Conservation (phyloP, 2,888 invertebrate genomes). For the Chouioia cunea region DNA sequence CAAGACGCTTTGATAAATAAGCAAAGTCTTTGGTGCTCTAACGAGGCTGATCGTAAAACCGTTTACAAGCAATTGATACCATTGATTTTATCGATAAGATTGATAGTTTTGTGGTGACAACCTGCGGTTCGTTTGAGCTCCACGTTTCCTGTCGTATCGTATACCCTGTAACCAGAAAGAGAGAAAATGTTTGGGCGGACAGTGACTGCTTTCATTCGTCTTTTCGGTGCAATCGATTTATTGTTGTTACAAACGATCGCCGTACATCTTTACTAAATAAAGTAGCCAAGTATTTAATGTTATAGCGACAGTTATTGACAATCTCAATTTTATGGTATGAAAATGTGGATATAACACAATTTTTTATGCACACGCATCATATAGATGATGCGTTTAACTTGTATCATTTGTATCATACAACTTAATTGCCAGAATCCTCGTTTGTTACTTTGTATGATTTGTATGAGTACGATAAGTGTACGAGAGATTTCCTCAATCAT, state of each 20-base stretch:
- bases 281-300: no score
- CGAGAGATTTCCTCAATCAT: slow-evolving; percentile 60
- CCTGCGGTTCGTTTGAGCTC: slow-evolving; percentile 19
- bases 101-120: slow-evolving; percentile 49
- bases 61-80: slow-evolving; percentile 53
- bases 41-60: slow-evolving; percentile 43
- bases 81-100: slow-evolving; percentile 57
- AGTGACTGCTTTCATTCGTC: neutral
- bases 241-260: no score
- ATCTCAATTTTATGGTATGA: no score
- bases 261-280: no score
- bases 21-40: slow-evolving; percentile 3
- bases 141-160: no score
- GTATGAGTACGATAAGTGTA: neutral
- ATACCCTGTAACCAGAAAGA: neutral
- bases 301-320: no score
- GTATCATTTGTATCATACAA: slow-evolving; percentile 36
- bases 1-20: slow-evolving; percentile 20
- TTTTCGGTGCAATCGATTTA: neutral
- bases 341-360: no score
- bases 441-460: neutral
- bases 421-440: slow-evolving; percentile 49
- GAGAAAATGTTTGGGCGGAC: slow-evolving; percentile 6
- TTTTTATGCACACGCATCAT: no score
- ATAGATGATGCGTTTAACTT: no score